Evolutionary conservation across 2,797 vertebrate genomes (phyloP), one percentile per base, ranked within the genome.

Genomic region (Rhabdomys pumilio): DNA sequence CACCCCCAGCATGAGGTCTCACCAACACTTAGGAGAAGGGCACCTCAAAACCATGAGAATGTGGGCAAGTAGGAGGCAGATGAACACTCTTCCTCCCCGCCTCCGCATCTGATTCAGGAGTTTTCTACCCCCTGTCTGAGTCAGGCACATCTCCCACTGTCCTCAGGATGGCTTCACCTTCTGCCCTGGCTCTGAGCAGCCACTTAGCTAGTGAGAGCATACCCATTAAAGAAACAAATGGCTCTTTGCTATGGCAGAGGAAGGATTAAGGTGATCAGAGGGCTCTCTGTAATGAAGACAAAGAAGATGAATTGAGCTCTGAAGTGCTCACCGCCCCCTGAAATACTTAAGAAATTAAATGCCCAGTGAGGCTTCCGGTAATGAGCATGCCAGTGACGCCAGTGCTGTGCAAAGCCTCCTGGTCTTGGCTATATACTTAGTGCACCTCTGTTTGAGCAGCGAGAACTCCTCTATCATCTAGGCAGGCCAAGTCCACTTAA

Each of bases 201-300:
- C 97, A 97, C 97, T 98, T 98, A 97, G 93, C 95, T 93, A 95
- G 97, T 88, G 93, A 97, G 88, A 94, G 97, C 29, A 41, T 20
- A 96, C 87, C 92, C 97, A 97, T 98, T 98, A 98, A 97, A 96
- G 95, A 97, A 98, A 98, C 95, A 95, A 98, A 97, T 97, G 96
- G 87, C 97, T 90, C 84, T 97, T 93, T 95, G 80, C 96, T 86
- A 55, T 85, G 93, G 89, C 96, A 93, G 91, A 81, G 94, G 92
- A 88, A 98, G 97, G 69, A 95, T 90, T 95, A 97, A 97, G 96
- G 96, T 98, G 97, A 97, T 96, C 94, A 89, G 94, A 96, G 97
- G 95, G 94, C 96, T 97, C 91, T 96, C 61, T 89, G 75, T 97
- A 97, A 98, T 96, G 95, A 98, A 97, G 96, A 98, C 93, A 97